Evolutionary conservation across 2,888 invertebrate genomes (phyloP).

Genomic region (Lordiphosa fenestrarum): DNA sequence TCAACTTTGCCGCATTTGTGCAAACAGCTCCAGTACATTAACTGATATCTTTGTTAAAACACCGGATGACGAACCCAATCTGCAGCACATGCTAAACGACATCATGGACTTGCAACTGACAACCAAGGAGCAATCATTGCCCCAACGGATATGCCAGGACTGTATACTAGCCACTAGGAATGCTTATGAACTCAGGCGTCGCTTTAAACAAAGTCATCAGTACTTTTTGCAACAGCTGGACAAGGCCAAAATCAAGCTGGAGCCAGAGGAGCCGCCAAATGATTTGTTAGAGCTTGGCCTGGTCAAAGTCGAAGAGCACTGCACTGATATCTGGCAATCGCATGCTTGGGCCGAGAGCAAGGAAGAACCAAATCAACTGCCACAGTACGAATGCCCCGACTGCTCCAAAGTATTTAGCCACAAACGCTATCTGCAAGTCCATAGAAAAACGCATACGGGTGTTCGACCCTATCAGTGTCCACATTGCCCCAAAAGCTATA

Average conservation of each 20-base stretch:
- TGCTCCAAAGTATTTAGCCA: slow-evolving; percentile 1
- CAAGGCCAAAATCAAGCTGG: neutral
- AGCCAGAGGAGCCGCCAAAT: neutral
- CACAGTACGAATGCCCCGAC: neutral
- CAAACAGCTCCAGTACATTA: neutral
- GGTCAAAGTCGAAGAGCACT: slow-evolving; percentile 1
- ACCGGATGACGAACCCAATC: neutral
- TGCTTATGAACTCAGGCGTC: neutral
- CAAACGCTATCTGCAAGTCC: slow-evolving; percentile 1
- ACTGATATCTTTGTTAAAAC: neutral
- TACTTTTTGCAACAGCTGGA: neutral
- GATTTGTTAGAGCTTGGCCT: neutral
- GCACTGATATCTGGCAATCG: neutral
- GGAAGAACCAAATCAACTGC: neutral
- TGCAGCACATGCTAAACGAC: slow-evolving; percentile 1
- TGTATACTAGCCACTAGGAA: neutral
- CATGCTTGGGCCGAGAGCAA: neutral
- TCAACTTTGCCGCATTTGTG: neutral
- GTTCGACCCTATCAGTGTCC: neutral
- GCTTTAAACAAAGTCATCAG: neutral
- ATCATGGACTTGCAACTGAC: neutral
- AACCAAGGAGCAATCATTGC: neutral
- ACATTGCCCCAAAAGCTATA: neutral
- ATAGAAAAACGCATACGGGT: neutral
- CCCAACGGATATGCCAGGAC: slow-evolving; percentile 1